Evolutionary conservation across 2,888 invertebrate species (phyloP), one percentile per base, ranked within the genome.

Genomic region (Volucella inflata): DNA sequence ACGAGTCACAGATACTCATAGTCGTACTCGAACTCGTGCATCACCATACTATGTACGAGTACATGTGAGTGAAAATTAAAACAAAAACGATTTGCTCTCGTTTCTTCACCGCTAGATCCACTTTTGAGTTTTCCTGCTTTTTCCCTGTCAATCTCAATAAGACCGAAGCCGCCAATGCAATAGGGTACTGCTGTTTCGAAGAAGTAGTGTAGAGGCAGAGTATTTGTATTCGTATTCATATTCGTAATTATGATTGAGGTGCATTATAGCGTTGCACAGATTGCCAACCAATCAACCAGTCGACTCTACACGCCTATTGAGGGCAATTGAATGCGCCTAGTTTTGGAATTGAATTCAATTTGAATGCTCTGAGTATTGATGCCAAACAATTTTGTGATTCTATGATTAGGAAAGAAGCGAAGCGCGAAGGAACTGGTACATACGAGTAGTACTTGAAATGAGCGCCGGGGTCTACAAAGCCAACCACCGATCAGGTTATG

Each of bases 321-420:
- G 68, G 74, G 50, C 74, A 83, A 83, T 83, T 83, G 64, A 83
- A 78, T 83, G 83, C 74, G 57, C 74, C 83, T 79, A 74, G 68
- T 78, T 83, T 64, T 78, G 40, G 78, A 79, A 83, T 83, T 83
- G 68, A 78, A 83, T 78, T 68, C 57, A 74, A 79, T 83, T 78
- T 68, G 44, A 82, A 60, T 59, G 65, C 48, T 40, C 1, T 17
- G 50, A 21, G 71, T 51, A 76, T 57, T 70, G 64, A 65, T 75
- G 75, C 38, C 70, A 70, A 64, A 8, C 48, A 21, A 64, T 65
- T 21, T 36, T 30, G 16, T 38, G 30, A 30, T 30, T 30, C 30
- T 30, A 30, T 30, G 30, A 30, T 30, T 42, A 10, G 17, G 17
- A 16, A 11, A 42, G 16, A 30, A 0, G 0, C 1, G 30, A 30